These are phyloP conservation scores for Herpetotheres cachinnans DNA, from an alignment of 2,113 vertebrate species.

Conservation along the genomic window DNA sequence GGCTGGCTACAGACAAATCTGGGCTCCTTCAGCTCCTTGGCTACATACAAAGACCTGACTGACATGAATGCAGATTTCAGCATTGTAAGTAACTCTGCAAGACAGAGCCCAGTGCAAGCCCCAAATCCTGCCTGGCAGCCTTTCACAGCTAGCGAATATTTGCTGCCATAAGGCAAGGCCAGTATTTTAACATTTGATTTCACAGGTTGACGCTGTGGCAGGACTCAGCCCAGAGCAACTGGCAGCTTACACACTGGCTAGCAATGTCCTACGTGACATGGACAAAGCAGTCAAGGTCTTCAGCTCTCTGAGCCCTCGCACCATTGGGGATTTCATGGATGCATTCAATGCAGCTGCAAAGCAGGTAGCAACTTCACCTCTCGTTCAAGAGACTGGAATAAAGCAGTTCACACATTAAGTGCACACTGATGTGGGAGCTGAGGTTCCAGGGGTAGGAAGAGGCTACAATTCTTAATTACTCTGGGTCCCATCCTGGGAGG, in stretches of 20 bases:
- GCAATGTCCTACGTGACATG: neutral
- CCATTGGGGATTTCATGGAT: constrained; percentile 10
- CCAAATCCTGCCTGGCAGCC: neutral
- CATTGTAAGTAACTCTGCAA: neutral
- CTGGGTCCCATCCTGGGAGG: neutral
- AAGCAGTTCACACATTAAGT: neutral
- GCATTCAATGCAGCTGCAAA: neutral
- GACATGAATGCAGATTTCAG: neutral
- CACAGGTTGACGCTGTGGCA: neutral
- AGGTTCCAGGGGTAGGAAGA: neutral
- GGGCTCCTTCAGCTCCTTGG: neutral
- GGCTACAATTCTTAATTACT: neutral
- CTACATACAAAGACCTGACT: neutral
- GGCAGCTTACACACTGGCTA: neutral
- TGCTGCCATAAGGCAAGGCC: neutral
- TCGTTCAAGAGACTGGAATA: neutral
- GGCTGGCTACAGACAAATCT: constrained; percentile 1
- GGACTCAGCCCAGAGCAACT: neutral
- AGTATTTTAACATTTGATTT: neutral
- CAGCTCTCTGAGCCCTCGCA: neutral
- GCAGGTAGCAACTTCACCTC: neutral
- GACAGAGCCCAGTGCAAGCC: neutral
- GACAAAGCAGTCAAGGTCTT: constrained; percentile 13
- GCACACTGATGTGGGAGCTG: neutral
- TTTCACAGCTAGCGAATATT: neutral